A percentile compares a stretch with the other conserved stretches of the same genome.
phyloP scores from a whole-genome alignment of 2,113 vertebrate species.

The Pseudorectes ferrugineus region DNA sequence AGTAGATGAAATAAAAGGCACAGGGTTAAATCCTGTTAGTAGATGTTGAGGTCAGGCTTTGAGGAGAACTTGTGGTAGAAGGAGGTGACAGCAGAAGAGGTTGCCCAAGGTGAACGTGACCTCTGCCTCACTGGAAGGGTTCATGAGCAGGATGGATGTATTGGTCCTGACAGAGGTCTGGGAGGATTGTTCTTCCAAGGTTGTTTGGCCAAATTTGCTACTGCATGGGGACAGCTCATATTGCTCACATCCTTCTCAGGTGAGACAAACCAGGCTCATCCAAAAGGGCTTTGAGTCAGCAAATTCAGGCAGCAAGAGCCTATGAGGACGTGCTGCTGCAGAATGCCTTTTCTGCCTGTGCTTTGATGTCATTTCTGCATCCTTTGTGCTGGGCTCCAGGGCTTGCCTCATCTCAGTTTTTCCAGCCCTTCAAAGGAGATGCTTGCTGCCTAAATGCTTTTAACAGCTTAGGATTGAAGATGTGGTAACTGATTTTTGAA shows the following conservation, averaged over 20 bases:
- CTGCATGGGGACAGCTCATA: fast-evolving
- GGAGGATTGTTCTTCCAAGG: background rate
- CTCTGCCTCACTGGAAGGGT: background rate
- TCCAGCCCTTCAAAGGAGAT: background rate
- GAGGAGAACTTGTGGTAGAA: background rate
- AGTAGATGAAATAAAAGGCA: background rate
- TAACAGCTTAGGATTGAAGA: background rate
- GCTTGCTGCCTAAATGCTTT: background rate
- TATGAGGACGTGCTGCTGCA: background rate
- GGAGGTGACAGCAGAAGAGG: background rate
- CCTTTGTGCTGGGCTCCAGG: background rate
- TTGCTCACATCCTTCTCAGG: background rate
- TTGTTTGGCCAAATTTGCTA: background rate
- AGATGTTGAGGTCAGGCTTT: background rate
- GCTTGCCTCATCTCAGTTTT: background rate
- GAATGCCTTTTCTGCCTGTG: background rate
- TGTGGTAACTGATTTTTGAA: background rate
- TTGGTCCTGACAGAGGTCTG: background rate
- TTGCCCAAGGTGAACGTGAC: background rate
- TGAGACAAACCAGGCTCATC: background rate
- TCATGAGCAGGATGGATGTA: background rate
- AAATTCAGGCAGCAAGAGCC: background rate
- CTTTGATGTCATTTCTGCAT: background rate
- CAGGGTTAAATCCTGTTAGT: background rate
- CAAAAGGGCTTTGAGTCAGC: background rate